Evolutionary conservation across 2,113 vertebrate genomes (phyloP), one percentile per base, ranked within the genome.

Genomic region (Reinhardtius hippoglossoides): DNA sequence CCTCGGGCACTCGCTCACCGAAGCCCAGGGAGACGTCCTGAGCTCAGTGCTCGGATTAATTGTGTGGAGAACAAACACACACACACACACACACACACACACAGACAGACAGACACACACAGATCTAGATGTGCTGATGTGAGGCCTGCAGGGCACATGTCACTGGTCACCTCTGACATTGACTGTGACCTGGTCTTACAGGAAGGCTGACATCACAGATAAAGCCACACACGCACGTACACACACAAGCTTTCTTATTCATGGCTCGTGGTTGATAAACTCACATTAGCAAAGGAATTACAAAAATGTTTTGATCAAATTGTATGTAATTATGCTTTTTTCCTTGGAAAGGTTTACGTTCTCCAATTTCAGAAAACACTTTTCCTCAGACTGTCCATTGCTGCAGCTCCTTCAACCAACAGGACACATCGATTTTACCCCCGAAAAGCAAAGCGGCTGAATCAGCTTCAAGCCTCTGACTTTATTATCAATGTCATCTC

Each of bases 101-200:
- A 48, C 46, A 48, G 4, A 48, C 15, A 48, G 16, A 48, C 2
- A 50, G 0, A 50, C 15, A 50, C 46, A 57, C 63, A 42, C 40
- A 55, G 13, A n/a, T 31, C 7, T 44, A 50, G 35, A 65, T 57
- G 58, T 66, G 56, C 72, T 87, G 84, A 84, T 63, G 81, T 84
- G 85, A 76, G 83, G 55, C 56, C 84, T 70, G 82, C 79, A 67
- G 66, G 71, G 40, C 63, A n/a, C 42, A 5, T 75, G 81, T 76
- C 87, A 86, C 70, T 3, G n/a, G 73, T 84, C 85, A 68, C 71
- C 55, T 72, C 75, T 68, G 80, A 78, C 62, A 75, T 16, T 31
- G 26, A 54, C 80, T 31, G 40, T 76, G 84, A 85, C 83, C 81
- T 52, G 15, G 42, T 63, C 52, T 15, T 18, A 14, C 55, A 58